These are phyloP conservation scores for Vespertilio murinus DNA, from an alignment of 2,797 vertebrate species.

Conservation along the genomic window DNA sequence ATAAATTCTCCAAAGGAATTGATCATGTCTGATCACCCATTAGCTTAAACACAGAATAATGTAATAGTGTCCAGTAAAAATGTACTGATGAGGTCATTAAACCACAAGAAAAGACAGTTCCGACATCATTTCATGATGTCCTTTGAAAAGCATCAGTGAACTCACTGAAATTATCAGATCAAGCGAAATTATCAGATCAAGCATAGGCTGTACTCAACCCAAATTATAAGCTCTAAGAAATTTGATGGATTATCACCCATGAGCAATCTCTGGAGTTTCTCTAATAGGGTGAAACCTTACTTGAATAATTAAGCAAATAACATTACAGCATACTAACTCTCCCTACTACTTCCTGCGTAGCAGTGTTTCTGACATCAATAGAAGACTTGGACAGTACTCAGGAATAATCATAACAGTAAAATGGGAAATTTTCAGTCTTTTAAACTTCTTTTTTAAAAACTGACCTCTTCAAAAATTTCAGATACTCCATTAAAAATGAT, in stretches of 20 bases:
- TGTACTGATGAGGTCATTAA: constrained; percentile 9
- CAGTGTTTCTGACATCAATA: not conserved
- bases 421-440: not conserved
- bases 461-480: constrained; percentile 25
- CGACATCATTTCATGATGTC: not conserved
- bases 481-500: not conserved
- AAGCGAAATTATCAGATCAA: constrained; percentile 34
- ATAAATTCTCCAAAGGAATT: not conserved
- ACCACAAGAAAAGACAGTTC: not conserved
- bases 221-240: constrained; percentile 29
- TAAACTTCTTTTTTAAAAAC: not conserved
- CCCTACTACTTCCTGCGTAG: not conserved
- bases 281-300: not conserved
- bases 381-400: not conserved
- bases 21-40: not conserved
- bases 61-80: not conserved
- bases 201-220: not conserved
- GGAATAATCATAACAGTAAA: constrained; percentile 3
- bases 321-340: not conserved
- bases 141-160: constrained; percentile 2
- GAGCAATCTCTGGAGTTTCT: not conserved
- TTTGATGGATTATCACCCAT: not conserved
- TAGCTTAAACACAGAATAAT: not conserved
- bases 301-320: constrained; percentile 30
- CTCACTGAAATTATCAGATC: not conserved